Evolutionary conservation across 64 coral and sea anemone genomes (phyloP).

Genomic region (Pachyseris speciosa): DNA sequence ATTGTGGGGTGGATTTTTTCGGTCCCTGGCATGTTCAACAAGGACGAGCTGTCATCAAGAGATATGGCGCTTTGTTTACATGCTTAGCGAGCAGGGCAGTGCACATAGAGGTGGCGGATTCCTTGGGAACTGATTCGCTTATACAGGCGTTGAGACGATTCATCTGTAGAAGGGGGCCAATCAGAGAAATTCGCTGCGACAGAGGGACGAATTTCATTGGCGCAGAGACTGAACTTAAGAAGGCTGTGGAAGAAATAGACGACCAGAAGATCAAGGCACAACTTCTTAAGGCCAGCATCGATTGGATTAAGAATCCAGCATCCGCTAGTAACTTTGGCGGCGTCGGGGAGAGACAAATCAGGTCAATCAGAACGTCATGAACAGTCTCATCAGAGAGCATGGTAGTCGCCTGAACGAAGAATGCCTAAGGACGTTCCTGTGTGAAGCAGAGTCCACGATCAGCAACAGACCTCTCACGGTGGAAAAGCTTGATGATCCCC

Average conservation of each 20-base stretch:
- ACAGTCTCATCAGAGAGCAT: slow-evolving; percentile 21
- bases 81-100: slow-evolving; percentile 22
- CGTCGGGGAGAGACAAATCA: slow-evolving; percentile 70
- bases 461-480: slow-evolving; percentile 72
- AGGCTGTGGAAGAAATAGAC: slow-evolving; percentile 18
- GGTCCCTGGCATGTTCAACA: neutral
- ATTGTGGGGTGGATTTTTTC: slow-evolving; percentile 41
- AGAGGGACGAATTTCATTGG: slow-evolving; percentile 41
- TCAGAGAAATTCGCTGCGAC: slow-evolving; percentile 18
- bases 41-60: slow-evolving; percentile 46
- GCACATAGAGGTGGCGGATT: slow-evolving; percentile 44
- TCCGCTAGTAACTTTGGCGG: slow-evolving; percentile 63
- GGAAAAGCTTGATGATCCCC: slow-evolving; percentile 37
- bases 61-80: too few species aligned
- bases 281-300: slow-evolving; percentile 47
- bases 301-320: slow-evolving; percentile 64
- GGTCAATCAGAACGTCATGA: slow-evolving; percentile 52
- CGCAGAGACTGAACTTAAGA: slow-evolving; percentile 56
- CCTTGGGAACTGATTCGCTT: slow-evolving; percentile 31
- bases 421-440: slow-evolving; percentile 53
- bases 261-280: slow-evolving; percentile 55
- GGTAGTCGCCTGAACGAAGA: slow-evolving; percentile 44
- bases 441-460: slow-evolving; percentile 57
- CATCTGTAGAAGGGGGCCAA: too few species aligned
- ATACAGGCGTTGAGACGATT: slow-evolving; percentile 10